phyloP scores from a whole-genome alignment of 2,113 vertebrate species.

The Sapayoa aenigma region DNA sequence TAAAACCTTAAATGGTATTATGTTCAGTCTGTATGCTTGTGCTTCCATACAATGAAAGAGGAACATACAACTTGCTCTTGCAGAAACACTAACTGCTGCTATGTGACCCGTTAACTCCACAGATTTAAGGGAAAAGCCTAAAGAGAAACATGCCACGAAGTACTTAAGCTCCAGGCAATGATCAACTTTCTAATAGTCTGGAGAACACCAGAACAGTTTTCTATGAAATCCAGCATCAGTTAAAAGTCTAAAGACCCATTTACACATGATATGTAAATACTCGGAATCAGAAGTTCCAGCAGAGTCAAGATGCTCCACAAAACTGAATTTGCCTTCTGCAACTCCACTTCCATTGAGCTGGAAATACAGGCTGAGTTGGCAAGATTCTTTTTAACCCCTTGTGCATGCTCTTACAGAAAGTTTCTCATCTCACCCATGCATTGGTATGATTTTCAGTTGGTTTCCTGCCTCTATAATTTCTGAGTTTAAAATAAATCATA shows the following conservation, averaged over 20 bases:
- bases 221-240: neutral
- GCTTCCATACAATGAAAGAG: constrained; percentile 17
- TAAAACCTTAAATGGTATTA: constrained; percentile 60
- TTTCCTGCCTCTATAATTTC: neutral
- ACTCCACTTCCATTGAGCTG: neutral
- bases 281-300: neutral
- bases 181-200: neutral
- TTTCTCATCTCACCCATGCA: neutral
- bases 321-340: neutral
- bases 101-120: constrained; percentile 16
- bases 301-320: neutral
- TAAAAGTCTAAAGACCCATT: neutral
- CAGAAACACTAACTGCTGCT: constrained; percentile 41
- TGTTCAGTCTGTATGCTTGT: neutral
- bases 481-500: neutral
- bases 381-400: neutral
- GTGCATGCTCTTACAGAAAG: neutral
- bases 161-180: constrained; percentile 15
- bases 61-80: constrained; percentile 10
- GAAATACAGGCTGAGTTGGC: neutral
- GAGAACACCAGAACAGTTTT: neutral
- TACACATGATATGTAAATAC: neutral
- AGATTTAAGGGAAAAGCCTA: constrained; percentile 37
- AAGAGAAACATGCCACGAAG: constrained; percentile 52
- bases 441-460: neutral